Base-by-base conservation (phyloP, 2,113 vertebrate species). In the Nesospiza acunhae region DNA sequence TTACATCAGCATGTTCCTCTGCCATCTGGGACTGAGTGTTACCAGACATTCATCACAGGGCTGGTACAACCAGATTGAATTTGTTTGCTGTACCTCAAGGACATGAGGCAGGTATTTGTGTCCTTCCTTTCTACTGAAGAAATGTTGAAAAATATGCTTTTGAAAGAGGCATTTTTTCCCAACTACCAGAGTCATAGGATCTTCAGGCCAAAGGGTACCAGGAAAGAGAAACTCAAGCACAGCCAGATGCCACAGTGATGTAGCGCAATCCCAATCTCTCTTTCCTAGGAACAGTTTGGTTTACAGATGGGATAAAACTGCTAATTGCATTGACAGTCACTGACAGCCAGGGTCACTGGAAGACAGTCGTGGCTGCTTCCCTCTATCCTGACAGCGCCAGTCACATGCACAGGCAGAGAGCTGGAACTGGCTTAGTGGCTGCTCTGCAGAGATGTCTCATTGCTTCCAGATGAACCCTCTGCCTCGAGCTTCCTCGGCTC, bases 291-390 rank as follows among this genome's bases (percentile, higher is more conserved):
- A 39, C 23, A n/a, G 13, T 74, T 92, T 66, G 52, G 7, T 60
- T 90, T 68, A 42, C 31, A 63, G 67, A 22, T 44, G 35, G 49
- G 41, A 23, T 69, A 58, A 52, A 63, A 27, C 55, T 74, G 72
- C 46, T 60, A 33, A 74, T 60, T 85, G n/a, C 82, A 46, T 59
- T 42, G 53, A 19, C 42, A 60, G 58, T 80, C 28, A 5, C 63
- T 73, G 93, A 31, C 24, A n/a, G 1, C n/a, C 37, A 39, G 33
- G 16, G 15, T 44, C 24, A 14, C 64, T 67, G 90, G 55, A 62
- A 50, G 19, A 47, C 35, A 24, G 41, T 49, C 0, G 0, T 83
- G 72, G 42, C 42, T 44, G 1, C 50, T 63, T 56, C 9, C 1
- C 52, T 78, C 35, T 75, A 15, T 37, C 70, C 44, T 31, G 66